Conservation (phyloP, 2,113 vertebrate species). For the Spermophilus dauricus region DNA sequence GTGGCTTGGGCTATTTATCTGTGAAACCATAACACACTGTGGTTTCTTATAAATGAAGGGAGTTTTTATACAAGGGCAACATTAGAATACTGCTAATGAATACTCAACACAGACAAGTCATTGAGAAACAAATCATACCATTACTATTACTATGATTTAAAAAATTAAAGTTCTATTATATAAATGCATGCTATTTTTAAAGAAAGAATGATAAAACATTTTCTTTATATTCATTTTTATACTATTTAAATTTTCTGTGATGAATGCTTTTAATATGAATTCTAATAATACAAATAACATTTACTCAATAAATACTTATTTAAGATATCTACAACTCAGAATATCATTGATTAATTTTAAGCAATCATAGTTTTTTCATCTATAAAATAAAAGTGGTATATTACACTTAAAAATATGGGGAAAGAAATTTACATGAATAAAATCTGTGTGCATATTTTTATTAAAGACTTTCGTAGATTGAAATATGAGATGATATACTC, state of each 20-base stretch:
- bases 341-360: background rate
- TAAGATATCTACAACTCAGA: background rate
- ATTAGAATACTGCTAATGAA: background rate
- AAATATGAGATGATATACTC: background rate
- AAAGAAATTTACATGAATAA: background rate
- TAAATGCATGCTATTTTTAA: background rate
- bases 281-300: conserved; percentile 6
- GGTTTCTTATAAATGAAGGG: background rate
- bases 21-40: background rate
- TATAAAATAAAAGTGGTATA: background rate
- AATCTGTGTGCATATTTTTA: background rate
- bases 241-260: conserved; percentile 18
- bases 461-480: conserved; percentile 5
- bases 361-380: background rate
- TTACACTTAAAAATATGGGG: background rate
- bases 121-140: background rate
- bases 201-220: background rate
- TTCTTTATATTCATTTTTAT: background rate
- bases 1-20: background rate
- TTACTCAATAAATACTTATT: background rate
- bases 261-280: background rate
- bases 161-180: background rate
- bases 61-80: background rate
- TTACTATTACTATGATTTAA: background rate
- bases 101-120: background rate